phyloP scores from a whole-genome alignment of 2,888 invertebrate genomes.

The Seira ritae region DNA sequence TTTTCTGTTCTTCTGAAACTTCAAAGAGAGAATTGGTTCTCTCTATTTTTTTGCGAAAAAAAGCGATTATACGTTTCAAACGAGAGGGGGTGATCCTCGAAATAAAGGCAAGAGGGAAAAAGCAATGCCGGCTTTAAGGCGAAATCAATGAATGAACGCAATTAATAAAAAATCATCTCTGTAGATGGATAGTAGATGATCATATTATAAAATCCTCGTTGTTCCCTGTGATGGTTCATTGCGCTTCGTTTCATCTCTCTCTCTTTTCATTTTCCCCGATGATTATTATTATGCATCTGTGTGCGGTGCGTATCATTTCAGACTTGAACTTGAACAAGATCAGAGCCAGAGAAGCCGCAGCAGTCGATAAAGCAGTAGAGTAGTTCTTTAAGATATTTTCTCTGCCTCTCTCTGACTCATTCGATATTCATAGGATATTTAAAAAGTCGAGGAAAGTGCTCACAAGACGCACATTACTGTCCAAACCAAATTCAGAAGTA shows the following conservation, averaged over 20 bases:
- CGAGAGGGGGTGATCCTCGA: conserved; percentile 36
- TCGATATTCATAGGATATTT: neutral
- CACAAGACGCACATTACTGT: conserved; percentile 58
- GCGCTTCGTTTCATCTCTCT: conserved; percentile 58
- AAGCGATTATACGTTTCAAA: neutral
- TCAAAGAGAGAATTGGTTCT: neutral
- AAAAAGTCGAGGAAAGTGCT: conserved; percentile 40
- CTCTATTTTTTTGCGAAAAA: conserved; percentile 10
- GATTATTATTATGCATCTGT: conserved; percentile 50
- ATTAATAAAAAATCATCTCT: conserved; percentile 57
- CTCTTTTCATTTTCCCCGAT: conserved; percentile 35
- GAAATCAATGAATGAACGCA: conserved; percentile 49
- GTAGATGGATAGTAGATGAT: neutral
- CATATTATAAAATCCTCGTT: conserved; percentile 13
- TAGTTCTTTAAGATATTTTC: neutral
- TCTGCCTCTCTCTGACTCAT: conserved; percentile 31
- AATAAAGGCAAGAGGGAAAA: neutral
- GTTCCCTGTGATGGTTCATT: conserved; percentile 50
- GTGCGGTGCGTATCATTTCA: conserved; percentile 29
- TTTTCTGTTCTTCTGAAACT: conserved; percentile 16
- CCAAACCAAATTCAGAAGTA: neutral
- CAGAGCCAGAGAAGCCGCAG: neutral
- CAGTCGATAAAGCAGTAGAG: too few species aligned
- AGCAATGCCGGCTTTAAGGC: conserved; percentile 17
- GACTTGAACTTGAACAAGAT: neutral